These are phyloP conservation scores for Chionodraco myersi DNA, from an alignment of 2,113 vertebrate genomes.

Conservation along the genomic window DNA sequence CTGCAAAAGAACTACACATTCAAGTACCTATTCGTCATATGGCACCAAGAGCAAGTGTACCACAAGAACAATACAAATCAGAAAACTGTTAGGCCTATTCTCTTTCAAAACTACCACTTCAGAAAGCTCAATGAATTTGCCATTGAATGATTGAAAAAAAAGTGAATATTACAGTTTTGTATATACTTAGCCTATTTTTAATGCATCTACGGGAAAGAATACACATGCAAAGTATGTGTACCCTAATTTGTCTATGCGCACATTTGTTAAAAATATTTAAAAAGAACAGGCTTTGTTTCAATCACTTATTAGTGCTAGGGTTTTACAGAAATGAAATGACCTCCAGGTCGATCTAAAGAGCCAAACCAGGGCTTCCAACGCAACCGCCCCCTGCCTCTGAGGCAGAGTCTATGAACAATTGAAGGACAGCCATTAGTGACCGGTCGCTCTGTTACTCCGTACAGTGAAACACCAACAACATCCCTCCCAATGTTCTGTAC, in stretches of 20 bases:
- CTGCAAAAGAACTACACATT: conserved; percentile 86
- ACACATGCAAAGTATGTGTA: conserved; percentile 18
- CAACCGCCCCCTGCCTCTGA: conserved; percentile 12
- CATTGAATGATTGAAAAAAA: conserved; percentile 27
- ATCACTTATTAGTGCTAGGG: conserved; percentile 28
- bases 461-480: conserved; percentile 35
- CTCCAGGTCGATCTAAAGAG: conserved; percentile 15
- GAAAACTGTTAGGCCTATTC: conserved; percentile 35
- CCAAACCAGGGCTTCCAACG: conserved; percentile 18
- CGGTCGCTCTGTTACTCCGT: conserved; percentile 19
- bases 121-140: conserved; percentile 47
- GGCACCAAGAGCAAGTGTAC: conserved; percentile 89
- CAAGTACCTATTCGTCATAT: conserved; percentile 92
- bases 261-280: conserved; percentile 23
- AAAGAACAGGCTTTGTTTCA: not conserved
- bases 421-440: too few relatives aligned
- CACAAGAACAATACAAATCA: conserved; percentile 75
- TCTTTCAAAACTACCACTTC: conserved; percentile 56
- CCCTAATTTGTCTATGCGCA: conserved; percentile 8
- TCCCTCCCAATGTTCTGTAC: conserved; percentile 14
- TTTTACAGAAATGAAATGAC: conserved; percentile 21
- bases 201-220: conserved; percentile 24
- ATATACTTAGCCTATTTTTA: conserved; percentile 32
- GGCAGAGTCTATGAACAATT: conserved; percentile 12
- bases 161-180: conserved; percentile 46